Conservation (phyloP, 2,797 vertebrate genomes). For the Megalops cyprinoides region DNA sequence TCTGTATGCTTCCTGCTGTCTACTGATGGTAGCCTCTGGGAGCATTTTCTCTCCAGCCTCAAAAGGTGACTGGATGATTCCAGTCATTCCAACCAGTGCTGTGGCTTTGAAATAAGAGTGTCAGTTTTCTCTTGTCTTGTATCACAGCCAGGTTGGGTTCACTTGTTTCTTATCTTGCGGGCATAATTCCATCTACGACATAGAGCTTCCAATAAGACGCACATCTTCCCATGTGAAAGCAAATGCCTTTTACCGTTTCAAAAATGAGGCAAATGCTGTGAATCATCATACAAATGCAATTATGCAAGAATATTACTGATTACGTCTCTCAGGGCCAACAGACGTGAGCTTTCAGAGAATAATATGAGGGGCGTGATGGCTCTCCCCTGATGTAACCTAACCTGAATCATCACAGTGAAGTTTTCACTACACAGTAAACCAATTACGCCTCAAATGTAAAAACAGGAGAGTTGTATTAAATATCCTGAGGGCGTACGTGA, state of each 20-base stretch:
- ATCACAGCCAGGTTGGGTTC: no score
- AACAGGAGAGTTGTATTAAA: neutral
- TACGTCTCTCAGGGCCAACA: neutral
- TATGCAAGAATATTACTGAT: neutral
- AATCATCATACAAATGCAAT: neutral
- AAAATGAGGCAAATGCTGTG: neutral
- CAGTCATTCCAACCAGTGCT: no score
- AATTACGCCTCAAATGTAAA: neutral
- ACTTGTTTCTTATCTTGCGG: no score
- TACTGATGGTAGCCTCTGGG: no score
- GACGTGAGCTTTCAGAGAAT: neutral
- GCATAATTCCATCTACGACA: no score
- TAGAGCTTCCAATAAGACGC: no score
- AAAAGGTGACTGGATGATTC: no score
- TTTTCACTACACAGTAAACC: neutral
- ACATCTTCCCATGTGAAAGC: no score
- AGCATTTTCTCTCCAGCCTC: no score
- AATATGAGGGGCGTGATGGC: neutral
- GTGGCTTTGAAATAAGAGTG: no score
- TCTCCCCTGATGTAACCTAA: neutral
- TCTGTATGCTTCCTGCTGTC: no score
- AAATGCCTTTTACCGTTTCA: neutral
- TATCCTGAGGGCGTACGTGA: slow-evolving; percentile 1
- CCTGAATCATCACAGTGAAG: neutral
- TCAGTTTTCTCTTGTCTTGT: no score